phyloP scores from a whole-genome alignment of 2,797 vertebrate genomes.

The Miichthys miiuy region DNA sequence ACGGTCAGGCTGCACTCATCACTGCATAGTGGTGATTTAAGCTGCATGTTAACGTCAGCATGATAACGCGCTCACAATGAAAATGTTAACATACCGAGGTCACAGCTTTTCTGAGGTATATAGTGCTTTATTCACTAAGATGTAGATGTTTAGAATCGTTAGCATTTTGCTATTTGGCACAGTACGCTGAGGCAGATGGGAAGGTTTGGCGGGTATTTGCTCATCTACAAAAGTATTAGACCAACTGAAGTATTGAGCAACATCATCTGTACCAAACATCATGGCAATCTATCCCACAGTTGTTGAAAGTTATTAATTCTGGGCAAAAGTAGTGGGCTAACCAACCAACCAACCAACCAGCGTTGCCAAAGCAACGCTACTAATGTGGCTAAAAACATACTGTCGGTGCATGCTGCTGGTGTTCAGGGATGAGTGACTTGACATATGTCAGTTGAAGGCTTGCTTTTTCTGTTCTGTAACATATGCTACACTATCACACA shows the following conservation, averaged over 20 bases:
- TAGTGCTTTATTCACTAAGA: background rate
- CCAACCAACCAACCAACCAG: rapidly evolving
- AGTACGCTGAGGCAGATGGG: background rate
- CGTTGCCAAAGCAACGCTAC: rapidly evolving
- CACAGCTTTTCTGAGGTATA: background rate
- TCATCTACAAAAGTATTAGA: background rate
- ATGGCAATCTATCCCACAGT: background rate
- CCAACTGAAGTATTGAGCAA: background rate
- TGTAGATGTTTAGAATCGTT: no score
- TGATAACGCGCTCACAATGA: no score
- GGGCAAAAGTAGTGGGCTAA: background rate
- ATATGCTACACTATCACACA: background rate
- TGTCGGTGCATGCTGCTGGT: background rate
- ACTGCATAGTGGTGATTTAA: background rate
- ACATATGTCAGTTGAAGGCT: background rate
- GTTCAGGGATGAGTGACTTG: background rate
- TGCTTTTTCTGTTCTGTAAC: background rate
- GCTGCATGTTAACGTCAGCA: background rate
- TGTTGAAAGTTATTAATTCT: background rate
- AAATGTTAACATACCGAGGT: slow-evolving; percentile 2
- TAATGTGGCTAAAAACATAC: background rate
- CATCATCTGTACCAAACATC: background rate
- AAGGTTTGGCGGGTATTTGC: background rate
- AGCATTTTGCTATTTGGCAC: background rate
- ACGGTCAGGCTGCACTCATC: no score